These are phyloP conservation scores for Dryomyza anilis DNA, from an alignment of 2,888 invertebrate genomes.

Conservation along the genomic window DNA sequence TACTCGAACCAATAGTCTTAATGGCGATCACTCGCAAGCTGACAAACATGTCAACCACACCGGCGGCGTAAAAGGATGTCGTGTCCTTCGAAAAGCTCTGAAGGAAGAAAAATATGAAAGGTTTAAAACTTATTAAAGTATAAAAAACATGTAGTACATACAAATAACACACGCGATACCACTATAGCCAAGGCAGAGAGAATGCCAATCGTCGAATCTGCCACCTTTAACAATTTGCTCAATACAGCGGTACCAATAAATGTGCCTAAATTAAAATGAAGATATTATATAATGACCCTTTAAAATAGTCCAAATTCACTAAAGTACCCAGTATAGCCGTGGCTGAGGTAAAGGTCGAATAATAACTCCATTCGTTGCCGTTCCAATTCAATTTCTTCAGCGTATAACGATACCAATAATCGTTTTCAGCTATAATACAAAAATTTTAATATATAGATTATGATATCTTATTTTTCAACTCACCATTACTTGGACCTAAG, in stretches of 20 bases:
- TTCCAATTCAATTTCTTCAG: conserved; percentile 57
- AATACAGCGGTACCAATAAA: conserved; percentile 58
- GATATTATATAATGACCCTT: not conserved
- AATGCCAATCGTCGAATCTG: conserved; percentile 56
- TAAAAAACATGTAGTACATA: conserved; percentile 42
- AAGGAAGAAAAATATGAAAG: not conserved
- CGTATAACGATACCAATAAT: conserved; percentile 57
- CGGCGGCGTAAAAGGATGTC: conserved; percentile 52
- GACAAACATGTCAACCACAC: conserved; percentile 56
- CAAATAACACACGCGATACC: conserved; percentile 54
- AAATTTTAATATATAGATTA: not conserved
- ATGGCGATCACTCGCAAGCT: conserved; percentile 57
- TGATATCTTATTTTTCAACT: not conserved
- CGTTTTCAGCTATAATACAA: conserved; percentile 48
- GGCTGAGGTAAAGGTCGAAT: conserved; percentile 52
- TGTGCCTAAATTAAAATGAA: conserved; percentile 49
- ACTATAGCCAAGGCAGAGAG: conserved; percentile 53
- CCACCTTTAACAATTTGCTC: conserved; percentile 55
- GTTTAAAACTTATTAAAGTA: not conserved
- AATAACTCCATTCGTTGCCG: conserved; percentile 56
- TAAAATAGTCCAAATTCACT: not conserved
- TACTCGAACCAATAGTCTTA: conserved; percentile 57
- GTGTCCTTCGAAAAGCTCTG: conserved; percentile 55
- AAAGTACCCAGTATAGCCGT: conserved; percentile 47
- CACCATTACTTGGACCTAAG: conserved; percentile 51